Percentiles rank a stretch among this genome's conserved stretches.
Evolutionary conservation across 2,113 vertebrate species (phyloP).

Genomic region (Picathartes gymnocephalus): DNA sequence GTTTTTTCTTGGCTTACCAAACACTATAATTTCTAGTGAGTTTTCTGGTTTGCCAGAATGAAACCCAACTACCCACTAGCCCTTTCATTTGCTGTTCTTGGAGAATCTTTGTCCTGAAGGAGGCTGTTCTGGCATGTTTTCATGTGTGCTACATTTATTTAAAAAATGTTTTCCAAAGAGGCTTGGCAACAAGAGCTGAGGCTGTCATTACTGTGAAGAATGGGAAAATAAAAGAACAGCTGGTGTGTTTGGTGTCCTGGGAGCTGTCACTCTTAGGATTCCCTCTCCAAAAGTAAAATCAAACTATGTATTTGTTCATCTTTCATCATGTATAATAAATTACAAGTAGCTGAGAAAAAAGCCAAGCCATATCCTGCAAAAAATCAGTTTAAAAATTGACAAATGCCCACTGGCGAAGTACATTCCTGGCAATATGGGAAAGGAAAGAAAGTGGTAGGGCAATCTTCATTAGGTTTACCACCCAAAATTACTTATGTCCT

Average conservation of each 20-base stretch:
- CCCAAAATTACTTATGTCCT: neutral
- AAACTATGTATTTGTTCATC: neutral
- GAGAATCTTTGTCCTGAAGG: neutral
- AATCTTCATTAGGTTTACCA: neutral
- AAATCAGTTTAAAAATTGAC: neutral
- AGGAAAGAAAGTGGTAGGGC: neutral
- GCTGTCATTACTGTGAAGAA: neutral
- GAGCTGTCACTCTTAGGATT: conserved; percentile 7
- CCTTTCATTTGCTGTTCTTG: neutral
- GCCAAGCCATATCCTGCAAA: neutral
- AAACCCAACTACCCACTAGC: neutral
- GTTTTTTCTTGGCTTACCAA: neutral
- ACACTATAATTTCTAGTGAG: neutral
- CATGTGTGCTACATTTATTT: neutral
- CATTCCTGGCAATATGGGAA: neutral
- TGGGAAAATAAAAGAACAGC: neutral
- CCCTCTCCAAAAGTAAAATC: conserved; percentile 26
- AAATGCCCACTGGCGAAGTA: neutral
- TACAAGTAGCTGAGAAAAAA: conserved; percentile 12
- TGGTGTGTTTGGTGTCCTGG: conserved; percentile 14
- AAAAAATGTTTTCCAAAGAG: conserved; percentile 9
- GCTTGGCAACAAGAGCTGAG: neutral
- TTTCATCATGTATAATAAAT: conserved; percentile 17
- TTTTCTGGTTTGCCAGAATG: neutral
- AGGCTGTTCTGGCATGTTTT: conserved; percentile 20